A percentile compares a stretch with the other conserved stretches of the same genome.
These are phyloP conservation scores for Natator depressus DNA, from an alignment of 2,113 vertebrate species.

Conservation along the genomic window DNA sequence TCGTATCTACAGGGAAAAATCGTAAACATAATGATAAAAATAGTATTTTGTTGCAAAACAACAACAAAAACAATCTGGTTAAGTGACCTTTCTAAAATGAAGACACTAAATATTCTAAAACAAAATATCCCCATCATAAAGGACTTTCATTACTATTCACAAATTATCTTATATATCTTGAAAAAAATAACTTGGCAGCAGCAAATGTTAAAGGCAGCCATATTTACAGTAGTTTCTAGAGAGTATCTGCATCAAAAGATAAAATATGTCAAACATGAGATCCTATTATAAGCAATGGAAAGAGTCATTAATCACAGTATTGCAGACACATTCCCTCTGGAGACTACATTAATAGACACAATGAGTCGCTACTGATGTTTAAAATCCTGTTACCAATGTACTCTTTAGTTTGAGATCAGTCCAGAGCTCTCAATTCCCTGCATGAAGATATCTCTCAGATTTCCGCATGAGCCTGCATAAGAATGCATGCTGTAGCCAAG, in stretches of 20 bases:
- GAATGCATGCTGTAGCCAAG: background rate
- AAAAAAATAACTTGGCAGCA: background rate
- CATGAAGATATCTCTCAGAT: background rate
- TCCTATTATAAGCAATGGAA: background rate
- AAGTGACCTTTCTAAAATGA: background rate
- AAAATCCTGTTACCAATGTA: background rate
- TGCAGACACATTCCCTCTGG: background rate
- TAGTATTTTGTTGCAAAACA: background rate
- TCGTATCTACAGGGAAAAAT: background rate
- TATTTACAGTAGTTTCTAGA: background rate
- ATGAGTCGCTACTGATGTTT: rapidly evolving
- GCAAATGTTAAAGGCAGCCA: background rate
- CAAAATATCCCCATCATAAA: background rate
- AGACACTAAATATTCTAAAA: background rate
- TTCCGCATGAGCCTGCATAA: background rate
- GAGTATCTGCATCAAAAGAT: background rate
- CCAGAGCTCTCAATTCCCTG: background rate
- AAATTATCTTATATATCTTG: background rate
- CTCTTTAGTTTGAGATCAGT: background rate
- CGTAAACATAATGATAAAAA: background rate
- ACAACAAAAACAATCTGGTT: background rate
- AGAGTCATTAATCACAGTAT: background rate
- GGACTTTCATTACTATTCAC: background rate
- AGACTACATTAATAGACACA: background rate
- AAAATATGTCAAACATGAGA: background rate